Evolutionary conservation across 2,888 invertebrate species (phyloP), one percentile per base, ranked within the genome.

Genomic region (Eueremaeus valkanovi): DNA sequence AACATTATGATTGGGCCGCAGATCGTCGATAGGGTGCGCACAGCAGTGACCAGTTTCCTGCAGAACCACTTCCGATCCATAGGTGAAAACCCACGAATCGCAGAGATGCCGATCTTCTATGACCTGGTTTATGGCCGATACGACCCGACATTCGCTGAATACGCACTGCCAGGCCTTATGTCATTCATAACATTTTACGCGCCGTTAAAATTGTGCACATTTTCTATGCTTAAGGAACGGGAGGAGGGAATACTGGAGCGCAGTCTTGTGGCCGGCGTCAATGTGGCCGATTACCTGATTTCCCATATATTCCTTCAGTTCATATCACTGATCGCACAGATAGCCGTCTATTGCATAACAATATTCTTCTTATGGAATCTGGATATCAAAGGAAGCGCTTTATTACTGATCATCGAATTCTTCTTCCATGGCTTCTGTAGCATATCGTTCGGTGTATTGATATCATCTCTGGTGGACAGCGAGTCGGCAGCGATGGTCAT

Each of bases 251-350:
- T 61, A 27, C 61, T 61, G 2, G 61, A 61, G 31, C 61, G 61
- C 2, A 61, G 61, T 61, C 61, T 61, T 29, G 61, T 61, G 31
- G 61, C 61, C 61, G 61, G 61, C 16, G 61, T 61, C 29, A 61
- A 61, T 29, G 31, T 61, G 16, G 16, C 61, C 31, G 61, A 61
- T 61, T 61, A 61, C 13, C 27, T 61, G 1, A 31, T 61, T 13
- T 61, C 61, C 11, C 61, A 61, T 29, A 61, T 61, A 16, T 11
- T 61, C 29, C 6, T 61, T 3, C 61, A 61, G 16, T 61, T 61
- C 9, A 29, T 61, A 21, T 61, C 31, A 31, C 61, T 61, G 29
- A 29, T 61, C 6, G 8, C 29, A 1, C 61, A 61, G 16, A 29
- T 61, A 61, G 6, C 29, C 1, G 61, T 61, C 61, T 61, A 61